A percentile compares a stretch with the other conserved stretches of the same genome.
Conservation (phyloP, 2,797 vertebrate genomes). For the Microctenopoma lineatum region DNA sequence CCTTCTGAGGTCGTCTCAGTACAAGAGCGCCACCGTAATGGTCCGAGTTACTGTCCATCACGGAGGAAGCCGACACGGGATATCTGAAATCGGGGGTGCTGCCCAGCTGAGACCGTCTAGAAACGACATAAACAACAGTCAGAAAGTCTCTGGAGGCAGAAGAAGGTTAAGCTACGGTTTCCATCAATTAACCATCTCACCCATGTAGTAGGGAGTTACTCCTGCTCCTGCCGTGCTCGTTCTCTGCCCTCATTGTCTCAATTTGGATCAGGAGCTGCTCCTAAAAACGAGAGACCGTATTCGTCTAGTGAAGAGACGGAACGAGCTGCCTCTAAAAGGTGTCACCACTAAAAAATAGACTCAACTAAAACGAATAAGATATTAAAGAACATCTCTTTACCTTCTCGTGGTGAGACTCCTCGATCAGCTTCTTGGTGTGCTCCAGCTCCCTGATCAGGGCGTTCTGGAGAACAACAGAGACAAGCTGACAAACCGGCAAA, state of each 20-base stretch:
- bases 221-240: constrained; percentile 89
- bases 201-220: constrained; percentile 90
- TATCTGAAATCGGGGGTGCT: constrained; percentile 94
- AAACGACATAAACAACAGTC: too few relatives aligned
- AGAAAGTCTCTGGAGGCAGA: neutral
- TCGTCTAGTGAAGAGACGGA: neutral
- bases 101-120: constrained; percentile 87
- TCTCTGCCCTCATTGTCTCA: constrained; percentile 90
- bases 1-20: constrained; percentile 92
- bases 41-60: constrained; percentile 89
- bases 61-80: constrained; percentile 86
- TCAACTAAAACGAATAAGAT: neutral
- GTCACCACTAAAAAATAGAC: neutral
- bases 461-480: constrained; percentile 81
- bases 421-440: constrained; percentile 92
- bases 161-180: rapidly evolving
- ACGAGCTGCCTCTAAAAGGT: neutral
- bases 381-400: constrained; percentile 66
- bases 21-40: constrained; percentile 88
- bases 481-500: neutral
- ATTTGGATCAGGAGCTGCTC: constrained; percentile 94
- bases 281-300: constrained; percentile 67
- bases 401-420: constrained; percentile 97
- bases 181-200: constrained; percentile 65
- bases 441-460: constrained; percentile 93